Evolutionary conservation across 2,113 vertebrate species (phyloP).

Genomic region (Triplophysa dalaica): DNA sequence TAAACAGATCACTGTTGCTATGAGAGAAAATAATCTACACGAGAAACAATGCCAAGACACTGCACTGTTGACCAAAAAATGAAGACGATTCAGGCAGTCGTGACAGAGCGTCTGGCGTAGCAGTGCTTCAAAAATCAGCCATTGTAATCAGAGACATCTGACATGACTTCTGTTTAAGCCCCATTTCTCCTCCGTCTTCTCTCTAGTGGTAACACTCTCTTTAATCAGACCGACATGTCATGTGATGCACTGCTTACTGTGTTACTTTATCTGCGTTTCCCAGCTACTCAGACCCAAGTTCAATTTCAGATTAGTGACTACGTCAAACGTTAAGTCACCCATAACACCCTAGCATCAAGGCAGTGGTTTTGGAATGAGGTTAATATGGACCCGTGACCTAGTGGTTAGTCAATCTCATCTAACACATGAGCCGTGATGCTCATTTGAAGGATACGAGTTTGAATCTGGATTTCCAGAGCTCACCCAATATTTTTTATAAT

Average conservation of each 20-base stretch:
- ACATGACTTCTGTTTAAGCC: slow-evolving; percentile 26
- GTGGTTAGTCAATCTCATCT: too few species aligned
- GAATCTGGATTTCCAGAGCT: too few species aligned
- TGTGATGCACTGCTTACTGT: slow-evolving; percentile 28
- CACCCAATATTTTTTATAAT: too few species aligned
- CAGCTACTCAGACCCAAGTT: background rate
- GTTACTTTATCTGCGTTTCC: background rate
- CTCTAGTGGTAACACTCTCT: background rate
- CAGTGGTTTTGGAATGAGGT: too few species aligned
- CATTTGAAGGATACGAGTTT: too few species aligned
- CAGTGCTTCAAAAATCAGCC: slow-evolving; percentile 22
- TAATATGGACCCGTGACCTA: too few species aligned
- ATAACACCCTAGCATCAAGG: too few species aligned
- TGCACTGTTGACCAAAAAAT: background rate
- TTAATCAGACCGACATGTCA: slow-evolving; percentile 32
- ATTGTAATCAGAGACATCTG: slow-evolving; percentile 33
- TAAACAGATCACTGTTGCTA: slow-evolving; percentile 23
- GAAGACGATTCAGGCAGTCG: background rate
- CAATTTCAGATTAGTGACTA: background rate
- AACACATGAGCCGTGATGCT: too few species aligned
- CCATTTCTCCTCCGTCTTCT: slow-evolving; percentile 25
- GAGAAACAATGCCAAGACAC: slow-evolving; percentile 30
- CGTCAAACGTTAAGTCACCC: too few species aligned
- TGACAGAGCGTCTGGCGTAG: slow-evolving; percentile 4
- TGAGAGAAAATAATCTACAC: slow-evolving; percentile 18